Evolutionary conservation across 30 jellyfish, hydroid and myxozoan genomes (phyloP), one percentile per base, ranked within the genome.

Genomic region (Hydractinia symbiolongicarpus): DNA sequence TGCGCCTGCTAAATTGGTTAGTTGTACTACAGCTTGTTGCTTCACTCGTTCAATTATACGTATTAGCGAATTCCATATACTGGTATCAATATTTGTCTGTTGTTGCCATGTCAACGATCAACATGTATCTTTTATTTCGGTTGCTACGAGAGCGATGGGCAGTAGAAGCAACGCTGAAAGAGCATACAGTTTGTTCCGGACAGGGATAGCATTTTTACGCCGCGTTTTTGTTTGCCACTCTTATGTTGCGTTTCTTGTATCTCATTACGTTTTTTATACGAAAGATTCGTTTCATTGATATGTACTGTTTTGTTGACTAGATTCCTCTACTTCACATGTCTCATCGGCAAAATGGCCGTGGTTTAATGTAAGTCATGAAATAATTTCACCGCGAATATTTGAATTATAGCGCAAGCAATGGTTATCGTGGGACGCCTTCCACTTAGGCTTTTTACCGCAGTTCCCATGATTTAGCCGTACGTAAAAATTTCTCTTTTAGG

Each of bases 111-210:
- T 88, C 86, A 14, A 76, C 80, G 52, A 79, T 86, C 82, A 86
- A 84, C 61, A 83, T 86, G 77, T 85, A 76, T 51, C 86, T 91
- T 21, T 75, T 91, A 81, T 91, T 91, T 89, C 95, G 95, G 76
- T 86, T 91, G 61, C 72, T 91, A 61, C 96, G 98, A 52, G 96
- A 87, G 61, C 86, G 96, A 54, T 91, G 98, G 96, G 96, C 98
- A 51, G 95, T 86, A 53, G 87, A 82, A 58, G 98, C 94, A n/a
- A 91, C 95, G 9, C 66, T 91, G 61, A 95, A 91, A 51, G 98
- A 91, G 75, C 98, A 91, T 72, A 67, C 72, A n/a, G 61, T 74
- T 15, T 74, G 83, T 10, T 30, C 83, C 7, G 66, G 61, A 21
- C 83, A 74, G 1, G 66, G 70, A 16, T 74, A 72, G 56, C 19